A percentile compares a stretch with the other conserved stretches of the same genome.
Conservation (phyloP, 2,113 vertebrate species). For the Dasyurus viverrinus region DNA sequence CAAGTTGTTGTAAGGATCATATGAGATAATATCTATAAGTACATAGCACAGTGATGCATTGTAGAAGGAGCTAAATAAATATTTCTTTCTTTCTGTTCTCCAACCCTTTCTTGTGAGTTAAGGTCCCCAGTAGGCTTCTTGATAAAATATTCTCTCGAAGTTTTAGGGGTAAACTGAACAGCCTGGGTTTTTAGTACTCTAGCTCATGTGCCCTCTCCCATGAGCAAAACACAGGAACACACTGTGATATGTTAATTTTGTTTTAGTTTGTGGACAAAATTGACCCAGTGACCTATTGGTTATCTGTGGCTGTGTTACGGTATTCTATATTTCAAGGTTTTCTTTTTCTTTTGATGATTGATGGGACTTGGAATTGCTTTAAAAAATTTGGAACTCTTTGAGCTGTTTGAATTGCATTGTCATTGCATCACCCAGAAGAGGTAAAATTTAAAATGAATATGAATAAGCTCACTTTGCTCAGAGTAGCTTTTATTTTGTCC, state of each 20-base stretch:
- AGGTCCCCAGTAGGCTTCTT: not conserved
- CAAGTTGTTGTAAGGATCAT: not conserved
- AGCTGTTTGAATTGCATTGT: not conserved
- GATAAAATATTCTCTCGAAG: not conserved
- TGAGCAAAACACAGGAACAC: not conserved
- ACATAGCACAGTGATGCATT: too few relatives aligned
- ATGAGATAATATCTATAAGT: not conserved
- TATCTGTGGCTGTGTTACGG: not conserved
- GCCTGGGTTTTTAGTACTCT: not conserved
- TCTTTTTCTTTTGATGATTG: constrained; percentile 16
- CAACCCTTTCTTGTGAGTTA: not conserved
- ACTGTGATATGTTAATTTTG: constrained; percentile 56
- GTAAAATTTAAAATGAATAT: constrained; percentile 36
- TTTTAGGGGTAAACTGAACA: not conserved
- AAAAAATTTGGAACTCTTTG: not conserved
- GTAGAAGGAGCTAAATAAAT: not conserved
- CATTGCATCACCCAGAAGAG: not conserved
- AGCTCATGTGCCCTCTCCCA: not conserved
- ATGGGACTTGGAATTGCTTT: constrained; percentile 1
- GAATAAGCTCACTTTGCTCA: constrained; percentile 16
- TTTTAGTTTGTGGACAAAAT: constrained; percentile 59
- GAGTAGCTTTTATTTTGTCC: constrained; percentile 27
- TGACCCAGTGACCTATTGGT: constrained; percentile 3
- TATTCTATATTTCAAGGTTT: not conserved
- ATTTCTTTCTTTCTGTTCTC: not conserved